Percentiles rank a stretch among this genome's conserved stretches.
Evolutionary conservation across 1,140 invertebrate genomes (phyloP).

Genomic region (Papilio polyxenes): DNA sequence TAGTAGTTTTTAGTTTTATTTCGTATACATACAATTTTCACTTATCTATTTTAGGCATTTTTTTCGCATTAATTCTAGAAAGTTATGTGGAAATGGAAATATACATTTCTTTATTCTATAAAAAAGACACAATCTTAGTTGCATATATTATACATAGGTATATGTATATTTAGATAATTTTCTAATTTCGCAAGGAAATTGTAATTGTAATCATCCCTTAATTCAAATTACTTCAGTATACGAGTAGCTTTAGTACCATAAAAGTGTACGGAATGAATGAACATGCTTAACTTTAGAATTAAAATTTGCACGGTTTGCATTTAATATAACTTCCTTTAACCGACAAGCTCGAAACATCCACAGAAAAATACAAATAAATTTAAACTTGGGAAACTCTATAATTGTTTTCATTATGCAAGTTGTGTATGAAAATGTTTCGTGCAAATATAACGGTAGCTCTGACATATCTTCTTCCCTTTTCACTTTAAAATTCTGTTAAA

Average conservation of each 20-base stretch:
- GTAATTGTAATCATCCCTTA: neutral
- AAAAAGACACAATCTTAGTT: too few relatives aligned
- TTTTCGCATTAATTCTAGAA: neutral
- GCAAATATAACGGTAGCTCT: conserved; percentile 11
- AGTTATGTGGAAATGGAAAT: too few relatives aligned
- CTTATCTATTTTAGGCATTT: neutral
- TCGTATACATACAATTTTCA: neutral
- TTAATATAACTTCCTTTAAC: conserved; percentile 29
- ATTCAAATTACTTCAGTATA: neutral
- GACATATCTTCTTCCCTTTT: neutral
- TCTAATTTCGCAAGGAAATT: neutral
- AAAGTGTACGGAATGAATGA: neutral
- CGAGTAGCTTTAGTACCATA: neutral
- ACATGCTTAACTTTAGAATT: conserved; percentile 21
- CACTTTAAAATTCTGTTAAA: neutral
- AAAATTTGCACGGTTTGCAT: conserved; percentile 22
- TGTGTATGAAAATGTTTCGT: conserved; percentile 21
- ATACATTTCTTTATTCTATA: too few relatives aligned
- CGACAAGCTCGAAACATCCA: conserved; percentile 21
- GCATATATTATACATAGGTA: too few relatives aligned
- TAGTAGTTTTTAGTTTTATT: neutral
- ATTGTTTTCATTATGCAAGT: conserved; percentile 28
- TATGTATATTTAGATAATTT: neutral
- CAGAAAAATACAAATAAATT: conserved; percentile 28
- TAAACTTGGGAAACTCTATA: conserved; percentile 26